These are phyloP conservation scores for Branchinecta lynchi DNA, from an alignment of 1,140 invertebrate species.

Conservation along the genomic window DNA sequence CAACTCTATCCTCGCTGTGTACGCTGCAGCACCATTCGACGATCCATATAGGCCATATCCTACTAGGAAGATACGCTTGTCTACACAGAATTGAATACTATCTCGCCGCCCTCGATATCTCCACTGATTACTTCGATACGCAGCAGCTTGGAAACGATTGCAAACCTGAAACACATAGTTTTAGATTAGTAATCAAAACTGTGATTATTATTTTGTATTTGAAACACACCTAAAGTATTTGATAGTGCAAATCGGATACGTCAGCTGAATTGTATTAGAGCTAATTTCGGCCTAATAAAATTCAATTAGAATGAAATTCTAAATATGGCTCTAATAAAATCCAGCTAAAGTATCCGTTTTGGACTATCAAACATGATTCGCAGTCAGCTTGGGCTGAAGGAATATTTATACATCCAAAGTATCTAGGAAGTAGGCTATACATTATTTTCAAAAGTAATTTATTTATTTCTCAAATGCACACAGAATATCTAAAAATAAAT, in stretches of 20 bases:
- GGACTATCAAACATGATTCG: no score
- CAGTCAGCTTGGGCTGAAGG: no score
- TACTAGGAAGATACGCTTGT: slow-evolving; percentile 77
- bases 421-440: no score
- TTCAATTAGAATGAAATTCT: no score
- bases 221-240: neutral
- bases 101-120: slow-evolving; percentile 77
- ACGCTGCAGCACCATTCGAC: slow-evolving; percentile 75
- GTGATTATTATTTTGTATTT: slow-evolving; percentile 12
- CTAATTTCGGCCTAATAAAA: no score
- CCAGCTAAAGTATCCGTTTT: no score
- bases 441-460: no score
- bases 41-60: slow-evolving; percentile 84
- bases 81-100: slow-evolving; percentile 82
- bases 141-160: slow-evolving; percentile 86
- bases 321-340: no score
- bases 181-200: slow-evolving; percentile 6
- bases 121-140: slow-evolving; percentile 91
- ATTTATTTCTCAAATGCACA: no score
- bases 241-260: no score
- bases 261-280: no score
- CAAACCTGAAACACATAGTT: slow-evolving; percentile 49
- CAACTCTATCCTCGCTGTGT: slow-evolving; percentile 75
- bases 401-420: no score
- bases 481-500: slow-evolving; percentile 11